Conservation (phyloP, 2,113 vertebrate species). For the Cryptotis parvus region DNA sequence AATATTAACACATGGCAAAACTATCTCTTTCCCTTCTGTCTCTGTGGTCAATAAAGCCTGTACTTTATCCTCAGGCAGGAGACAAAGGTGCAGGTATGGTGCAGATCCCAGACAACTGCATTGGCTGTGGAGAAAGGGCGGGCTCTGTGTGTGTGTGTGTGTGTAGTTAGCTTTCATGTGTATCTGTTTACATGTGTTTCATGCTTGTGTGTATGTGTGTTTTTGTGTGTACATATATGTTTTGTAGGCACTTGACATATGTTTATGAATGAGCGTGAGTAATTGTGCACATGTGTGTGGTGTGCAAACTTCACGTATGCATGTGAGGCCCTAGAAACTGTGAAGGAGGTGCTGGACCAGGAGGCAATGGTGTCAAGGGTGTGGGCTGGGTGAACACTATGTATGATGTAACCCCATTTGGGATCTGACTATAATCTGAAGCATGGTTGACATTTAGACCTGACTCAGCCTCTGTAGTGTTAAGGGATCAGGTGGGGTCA, state of each 20-base stretch:
- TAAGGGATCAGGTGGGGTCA: neutral
- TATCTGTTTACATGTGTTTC: too few species aligned
- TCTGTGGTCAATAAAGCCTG: neutral
- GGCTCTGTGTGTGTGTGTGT: neutral
- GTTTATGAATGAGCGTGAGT: neutral
- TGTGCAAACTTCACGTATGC: neutral
- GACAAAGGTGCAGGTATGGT: neutral
- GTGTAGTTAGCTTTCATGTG: neutral
- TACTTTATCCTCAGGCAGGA: neutral
- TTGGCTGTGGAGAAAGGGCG: neutral
- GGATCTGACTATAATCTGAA: neutral
- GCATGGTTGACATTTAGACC: neutral
- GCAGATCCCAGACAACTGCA: neutral
- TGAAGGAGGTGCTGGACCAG: neutral
- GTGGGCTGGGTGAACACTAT: neutral
- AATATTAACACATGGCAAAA: neutral
- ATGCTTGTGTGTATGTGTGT: neutral
- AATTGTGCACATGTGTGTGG: neutral
- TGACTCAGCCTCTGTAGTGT: slow-evolving; percentile 10
- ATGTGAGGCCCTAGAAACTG: neutral
- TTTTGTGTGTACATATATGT: neutral
- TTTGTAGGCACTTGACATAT: neutral
- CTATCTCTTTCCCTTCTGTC: neutral
- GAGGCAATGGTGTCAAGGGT: neutral
- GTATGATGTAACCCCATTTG: neutral